Conservation (phyloP, 2,113 vertebrate species). For the Dasypus novemcinctus region DNA sequence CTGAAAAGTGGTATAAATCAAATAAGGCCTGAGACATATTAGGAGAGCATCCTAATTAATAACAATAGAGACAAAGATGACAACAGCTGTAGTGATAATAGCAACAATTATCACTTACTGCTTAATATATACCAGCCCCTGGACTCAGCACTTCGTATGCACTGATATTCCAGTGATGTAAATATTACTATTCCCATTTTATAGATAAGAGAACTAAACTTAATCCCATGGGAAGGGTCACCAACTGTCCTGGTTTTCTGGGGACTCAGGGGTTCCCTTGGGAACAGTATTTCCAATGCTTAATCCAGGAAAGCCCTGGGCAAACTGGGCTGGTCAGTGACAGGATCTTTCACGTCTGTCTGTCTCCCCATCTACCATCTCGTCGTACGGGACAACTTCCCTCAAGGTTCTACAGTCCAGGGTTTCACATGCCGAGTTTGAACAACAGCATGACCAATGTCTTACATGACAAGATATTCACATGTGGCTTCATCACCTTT, state of each 20-base stretch:
- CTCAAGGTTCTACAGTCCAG: not conserved
- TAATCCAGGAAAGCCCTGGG: not conserved
- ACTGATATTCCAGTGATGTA: not conserved
- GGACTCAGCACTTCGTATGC: not conserved
- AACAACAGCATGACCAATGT: not conserved
- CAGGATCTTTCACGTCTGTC: not conserved
- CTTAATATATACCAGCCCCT: not conserved
- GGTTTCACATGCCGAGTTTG: not conserved
- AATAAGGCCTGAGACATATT: slow-evolving; percentile 1
- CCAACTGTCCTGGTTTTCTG: not conserved
- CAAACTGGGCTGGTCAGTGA: not conserved
- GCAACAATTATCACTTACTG: not conserved
- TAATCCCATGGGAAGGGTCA: not conserved
- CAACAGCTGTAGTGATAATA: not conserved
- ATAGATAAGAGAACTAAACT: not conserved
- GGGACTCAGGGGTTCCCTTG: not conserved
- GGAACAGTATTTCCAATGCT: too few species aligned
- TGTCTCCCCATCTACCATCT: not conserved
- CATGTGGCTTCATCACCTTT: not conserved
- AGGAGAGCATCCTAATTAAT: not conserved
- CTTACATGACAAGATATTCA: not conserved
- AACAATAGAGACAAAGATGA: not conserved
- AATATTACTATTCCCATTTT: not conserved
- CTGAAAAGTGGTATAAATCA: slow-evolving; percentile 22
- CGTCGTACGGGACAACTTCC: not conserved